phyloP scores from a whole-genome alignment of 2,888 invertebrate species.

The Scotopteryx bipunctaria region DNA sequence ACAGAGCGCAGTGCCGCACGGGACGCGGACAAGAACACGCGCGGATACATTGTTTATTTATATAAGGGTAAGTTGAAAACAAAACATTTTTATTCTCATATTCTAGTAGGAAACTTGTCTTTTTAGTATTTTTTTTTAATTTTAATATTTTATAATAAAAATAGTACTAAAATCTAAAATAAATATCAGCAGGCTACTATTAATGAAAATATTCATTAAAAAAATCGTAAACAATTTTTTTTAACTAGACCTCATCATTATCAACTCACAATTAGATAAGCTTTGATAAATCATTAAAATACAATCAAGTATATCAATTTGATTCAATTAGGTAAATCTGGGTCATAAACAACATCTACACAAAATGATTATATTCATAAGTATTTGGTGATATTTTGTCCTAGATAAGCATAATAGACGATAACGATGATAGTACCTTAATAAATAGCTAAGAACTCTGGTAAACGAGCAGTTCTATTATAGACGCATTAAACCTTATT shows the following conservation, averaged over 20 bases:
- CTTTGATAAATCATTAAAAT: neutral
- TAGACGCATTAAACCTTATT: neutral
- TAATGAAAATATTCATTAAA: too few species aligned
- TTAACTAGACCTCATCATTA: neutral
- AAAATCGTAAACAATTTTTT: too few species aligned
- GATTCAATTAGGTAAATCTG: constrained; percentile 6
- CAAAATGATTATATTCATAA: neutral
- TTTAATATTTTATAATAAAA: too few species aligned
- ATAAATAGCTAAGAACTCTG: constrained; percentile 4
- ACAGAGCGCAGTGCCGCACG: constrained; percentile 39
- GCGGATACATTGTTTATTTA: constrained; percentile 25
- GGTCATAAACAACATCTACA: neutral
- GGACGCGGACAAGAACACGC: constrained; percentile 37
- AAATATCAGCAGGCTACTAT: too few species aligned
- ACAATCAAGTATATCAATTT: constrained; percentile 1
- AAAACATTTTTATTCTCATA: constrained; percentile 3
- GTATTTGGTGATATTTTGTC: neutral
- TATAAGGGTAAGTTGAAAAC: constrained; percentile 24
- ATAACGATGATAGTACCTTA: constrained; percentile 18
- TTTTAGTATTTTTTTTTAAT: too few species aligned
- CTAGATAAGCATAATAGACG: constrained; percentile 22
- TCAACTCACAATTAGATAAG: too few species aligned
- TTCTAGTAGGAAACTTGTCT: too few species aligned
- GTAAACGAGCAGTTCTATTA: constrained; percentile 9
- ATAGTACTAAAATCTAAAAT: too few species aligned